phyloP scores from a whole-genome alignment of 2,113 vertebrate genomes.

The Protomyctophum bolini region DNA sequence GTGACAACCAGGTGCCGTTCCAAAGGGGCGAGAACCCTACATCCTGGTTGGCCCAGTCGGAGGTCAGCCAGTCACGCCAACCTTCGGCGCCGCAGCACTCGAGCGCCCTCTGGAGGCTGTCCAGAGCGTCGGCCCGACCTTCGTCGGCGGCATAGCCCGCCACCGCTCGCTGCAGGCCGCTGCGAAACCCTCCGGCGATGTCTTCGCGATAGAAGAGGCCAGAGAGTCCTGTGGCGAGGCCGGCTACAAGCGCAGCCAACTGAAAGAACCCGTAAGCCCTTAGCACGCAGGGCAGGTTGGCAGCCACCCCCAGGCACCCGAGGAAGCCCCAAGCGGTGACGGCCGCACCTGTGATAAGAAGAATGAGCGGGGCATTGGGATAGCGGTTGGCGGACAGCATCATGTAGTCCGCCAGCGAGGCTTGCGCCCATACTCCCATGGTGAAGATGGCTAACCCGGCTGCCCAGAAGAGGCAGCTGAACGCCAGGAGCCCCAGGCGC shows the following conservation, averaged over 20 bases:
- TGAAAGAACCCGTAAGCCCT: slow-evolving; percentile 84
- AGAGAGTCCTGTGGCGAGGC: slow-evolving; percentile 81
- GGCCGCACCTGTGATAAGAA: slow-evolving; percentile 79
- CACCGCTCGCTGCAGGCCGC: slow-evolving; percentile 82
- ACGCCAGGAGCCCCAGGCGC: slow-evolving; percentile 85
- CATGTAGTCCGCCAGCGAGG: slow-evolving; percentile 84
- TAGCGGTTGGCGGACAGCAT: slow-evolving; percentile 79
- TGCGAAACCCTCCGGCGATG: slow-evolving; percentile 83
- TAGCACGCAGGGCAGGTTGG: slow-evolving; percentile 83
- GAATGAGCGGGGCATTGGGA: slow-evolving; percentile 82
- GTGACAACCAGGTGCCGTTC: slow-evolving; percentile 71
- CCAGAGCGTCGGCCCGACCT: slow-evolving; percentile 81
- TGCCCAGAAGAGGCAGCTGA: slow-evolving; percentile 89
- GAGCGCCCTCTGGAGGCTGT: slow-evolving; percentile 82
- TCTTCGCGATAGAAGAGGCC: slow-evolving; percentile 85
- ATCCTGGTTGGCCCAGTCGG: slow-evolving; percentile 81
- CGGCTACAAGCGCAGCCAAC: slow-evolving; percentile 76
- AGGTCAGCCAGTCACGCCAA: slow-evolving; percentile 86
- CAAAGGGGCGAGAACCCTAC: slow-evolving; percentile 51
- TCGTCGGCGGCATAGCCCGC: slow-evolving; percentile 82
- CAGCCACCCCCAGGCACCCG: slow-evolving; percentile 86
- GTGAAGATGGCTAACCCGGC: slow-evolving; percentile 84
- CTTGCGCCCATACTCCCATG: slow-evolving; percentile 85
- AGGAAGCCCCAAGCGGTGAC: slow-evolving; percentile 88
- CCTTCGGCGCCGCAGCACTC: slow-evolving; percentile 86